Percentiles rank a stretch among this genome's conserved stretches.
Conservation (phyloP, 2,113 vertebrate genomes). For the Clarias magur region DNA sequence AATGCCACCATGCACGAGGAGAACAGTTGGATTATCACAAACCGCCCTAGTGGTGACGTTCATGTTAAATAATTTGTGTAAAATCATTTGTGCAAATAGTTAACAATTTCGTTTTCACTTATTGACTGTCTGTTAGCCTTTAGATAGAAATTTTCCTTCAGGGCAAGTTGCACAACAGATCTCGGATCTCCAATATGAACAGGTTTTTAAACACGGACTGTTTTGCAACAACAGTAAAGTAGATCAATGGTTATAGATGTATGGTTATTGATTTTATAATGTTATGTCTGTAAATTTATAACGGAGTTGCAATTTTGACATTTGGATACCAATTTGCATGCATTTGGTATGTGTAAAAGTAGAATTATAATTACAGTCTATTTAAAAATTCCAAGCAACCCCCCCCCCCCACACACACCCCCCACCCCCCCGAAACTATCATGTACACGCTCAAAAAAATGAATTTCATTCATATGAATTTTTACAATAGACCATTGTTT, state of each 20-base stretch:
- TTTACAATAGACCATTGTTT: not conserved
- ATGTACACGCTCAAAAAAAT: not conserved
- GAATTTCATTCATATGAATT: not conserved
- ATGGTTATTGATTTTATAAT: not conserved
- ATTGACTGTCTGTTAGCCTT: not conserved
- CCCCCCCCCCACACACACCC: no score
- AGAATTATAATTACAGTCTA: not conserved
- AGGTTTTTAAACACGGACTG: not conserved
- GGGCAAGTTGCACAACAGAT: not conserved
- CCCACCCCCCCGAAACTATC: not conserved
- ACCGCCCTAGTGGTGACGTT: not conserved
- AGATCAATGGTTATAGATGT: not conserved
- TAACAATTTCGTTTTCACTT: not conserved
- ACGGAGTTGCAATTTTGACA: not conserved
- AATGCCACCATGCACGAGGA: no score
- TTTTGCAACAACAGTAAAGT: not conserved
- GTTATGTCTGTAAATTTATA: not conserved
- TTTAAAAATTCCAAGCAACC: not conserved
- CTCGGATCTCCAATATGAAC: not conserved
- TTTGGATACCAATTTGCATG: not conserved
- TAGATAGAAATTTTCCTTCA: no score
- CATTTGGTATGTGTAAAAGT: not conserved
- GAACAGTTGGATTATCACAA: not conserved
- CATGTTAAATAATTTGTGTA: not conserved
- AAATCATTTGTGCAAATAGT: not conserved